phyloP scores from a whole-genome alignment of 2,113 vertebrate species.

The Rostratula benghalensis region DNA sequence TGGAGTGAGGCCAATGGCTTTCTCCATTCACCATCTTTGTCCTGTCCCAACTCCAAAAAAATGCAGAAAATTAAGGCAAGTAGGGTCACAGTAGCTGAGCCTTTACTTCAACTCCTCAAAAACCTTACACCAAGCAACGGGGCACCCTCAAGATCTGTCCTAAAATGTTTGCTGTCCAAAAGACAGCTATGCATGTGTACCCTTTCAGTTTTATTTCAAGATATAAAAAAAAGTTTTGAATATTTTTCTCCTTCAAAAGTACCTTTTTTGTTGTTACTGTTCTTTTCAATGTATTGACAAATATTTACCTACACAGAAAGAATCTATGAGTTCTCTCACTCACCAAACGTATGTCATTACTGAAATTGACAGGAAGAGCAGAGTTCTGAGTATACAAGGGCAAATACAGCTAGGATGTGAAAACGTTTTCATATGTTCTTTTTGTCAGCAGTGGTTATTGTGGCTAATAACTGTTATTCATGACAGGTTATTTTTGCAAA shows the following conservation, averaged over 20 bases:
- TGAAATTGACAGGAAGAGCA: not conserved
- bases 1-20: fast-evolving
- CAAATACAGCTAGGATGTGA: fast-evolving
- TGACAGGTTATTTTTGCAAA: not conserved
- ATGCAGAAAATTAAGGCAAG: not conserved
- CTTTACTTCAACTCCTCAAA: not conserved
- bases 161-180: not conserved
- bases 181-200: not conserved
- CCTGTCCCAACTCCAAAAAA: not conserved
- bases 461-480: not conserved
- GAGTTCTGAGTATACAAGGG: too few relatives aligned
- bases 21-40: not conserved
- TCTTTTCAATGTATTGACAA: not conserved
- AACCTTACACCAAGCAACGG: not conserved
- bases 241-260: not conserved
- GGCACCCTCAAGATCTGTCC: not conserved
- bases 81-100: fast-evolving
- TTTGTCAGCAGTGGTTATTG: not conserved
- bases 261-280: not conserved
- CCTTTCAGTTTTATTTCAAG: not conserved
- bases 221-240: not conserved
- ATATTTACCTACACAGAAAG: not conserved
- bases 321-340: not conserved
- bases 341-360: not conserved
- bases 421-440: not conserved